Evolutionary conservation across 1,140 invertebrate species (phyloP).

Genomic region (Nebria ingens): DNA sequence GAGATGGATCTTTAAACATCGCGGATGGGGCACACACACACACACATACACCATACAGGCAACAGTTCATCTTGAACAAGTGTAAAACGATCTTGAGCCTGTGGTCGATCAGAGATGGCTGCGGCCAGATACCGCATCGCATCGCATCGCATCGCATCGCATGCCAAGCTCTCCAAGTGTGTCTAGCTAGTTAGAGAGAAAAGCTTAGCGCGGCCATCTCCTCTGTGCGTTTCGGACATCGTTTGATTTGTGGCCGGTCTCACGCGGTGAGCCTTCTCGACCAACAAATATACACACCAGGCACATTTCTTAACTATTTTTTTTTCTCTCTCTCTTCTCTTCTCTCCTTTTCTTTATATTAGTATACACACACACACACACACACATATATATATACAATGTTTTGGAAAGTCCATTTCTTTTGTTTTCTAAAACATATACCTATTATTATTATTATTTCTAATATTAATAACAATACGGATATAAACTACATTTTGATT

Average conservation of each 20-base stretch:
- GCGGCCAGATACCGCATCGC: neutral
- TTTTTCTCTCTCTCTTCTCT: neutral
- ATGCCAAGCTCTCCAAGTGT: too few relatives aligned
- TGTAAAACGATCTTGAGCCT: neutral
- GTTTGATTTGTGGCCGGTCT: conserved; percentile 6
- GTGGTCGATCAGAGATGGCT: neutral
- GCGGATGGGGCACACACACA: too few relatives aligned
- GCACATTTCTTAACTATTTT: neutral
- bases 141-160: too few relatives aligned
- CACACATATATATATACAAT: neutral
- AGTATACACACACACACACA: neutral
- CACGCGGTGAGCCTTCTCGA: neutral
- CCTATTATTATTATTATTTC: too few relatives aligned
- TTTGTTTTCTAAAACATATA: too few relatives aligned
- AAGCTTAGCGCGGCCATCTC: too few relatives aligned
- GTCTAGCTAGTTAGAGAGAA: neutral
- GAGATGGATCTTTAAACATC: conserved; percentile 4
- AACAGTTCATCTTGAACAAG: too few relatives aligned
- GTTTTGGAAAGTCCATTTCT: too few relatives aligned
- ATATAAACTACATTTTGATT: too few relatives aligned
- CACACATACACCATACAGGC: too few relatives aligned
- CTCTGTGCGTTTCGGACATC: neutral
- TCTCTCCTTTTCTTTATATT: neutral
- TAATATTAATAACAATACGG: too few relatives aligned
- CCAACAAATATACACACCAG: neutral